phyloP scores from a whole-genome alignment of 2,888 invertebrate species.

The Apocheima hispidaria region DNA sequence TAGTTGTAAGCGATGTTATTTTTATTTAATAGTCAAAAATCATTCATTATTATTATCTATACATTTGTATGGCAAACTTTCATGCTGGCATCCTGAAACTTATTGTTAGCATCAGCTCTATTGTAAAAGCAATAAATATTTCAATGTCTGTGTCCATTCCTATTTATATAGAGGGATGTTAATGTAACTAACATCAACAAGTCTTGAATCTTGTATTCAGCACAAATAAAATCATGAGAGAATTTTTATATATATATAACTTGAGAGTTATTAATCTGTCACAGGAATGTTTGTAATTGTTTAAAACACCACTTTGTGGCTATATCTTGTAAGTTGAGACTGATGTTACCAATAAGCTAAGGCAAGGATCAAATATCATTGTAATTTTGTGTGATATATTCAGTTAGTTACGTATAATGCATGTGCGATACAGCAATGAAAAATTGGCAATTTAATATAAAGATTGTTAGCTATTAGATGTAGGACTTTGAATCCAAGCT shows the following conservation, averaged over 20 bases:
- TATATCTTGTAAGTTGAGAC: constrained; percentile 75
- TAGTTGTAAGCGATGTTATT: constrained; percentile 72
- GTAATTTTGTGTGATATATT: constrained; percentile 51
- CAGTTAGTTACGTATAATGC: constrained; percentile 54
- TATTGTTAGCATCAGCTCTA: constrained; percentile 80
- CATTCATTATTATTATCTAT: constrained; percentile 52
- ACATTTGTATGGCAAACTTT: constrained; percentile 51
- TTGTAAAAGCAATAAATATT: constrained; percentile 69
- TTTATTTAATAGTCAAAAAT: constrained; percentile 62
- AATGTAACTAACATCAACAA: constrained; percentile 42
- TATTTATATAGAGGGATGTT: constrained; percentile 46
- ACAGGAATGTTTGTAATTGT: constrained; percentile 69
- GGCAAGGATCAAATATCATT: constrained; percentile 51
- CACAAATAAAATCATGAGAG: constrained; percentile 70
- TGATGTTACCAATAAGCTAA: constrained; percentile 79
- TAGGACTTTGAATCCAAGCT: constrained; percentile 83
- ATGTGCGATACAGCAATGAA: constrained; percentile 55
- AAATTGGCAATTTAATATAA: constrained; percentile 73
- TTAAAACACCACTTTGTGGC: constrained; percentile 58
- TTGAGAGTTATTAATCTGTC: constrained; percentile 56
- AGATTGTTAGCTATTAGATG: constrained; percentile 81
- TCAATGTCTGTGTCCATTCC: constrained; percentile 50
- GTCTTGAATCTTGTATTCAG: constrained; percentile 50
- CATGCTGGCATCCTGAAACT: constrained; percentile 55
- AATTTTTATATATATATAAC: constrained; percentile 60